phyloP scores from a whole-genome alignment of 2,113 vertebrate genomes.

The Myrmecobius fasciatus region DNA sequence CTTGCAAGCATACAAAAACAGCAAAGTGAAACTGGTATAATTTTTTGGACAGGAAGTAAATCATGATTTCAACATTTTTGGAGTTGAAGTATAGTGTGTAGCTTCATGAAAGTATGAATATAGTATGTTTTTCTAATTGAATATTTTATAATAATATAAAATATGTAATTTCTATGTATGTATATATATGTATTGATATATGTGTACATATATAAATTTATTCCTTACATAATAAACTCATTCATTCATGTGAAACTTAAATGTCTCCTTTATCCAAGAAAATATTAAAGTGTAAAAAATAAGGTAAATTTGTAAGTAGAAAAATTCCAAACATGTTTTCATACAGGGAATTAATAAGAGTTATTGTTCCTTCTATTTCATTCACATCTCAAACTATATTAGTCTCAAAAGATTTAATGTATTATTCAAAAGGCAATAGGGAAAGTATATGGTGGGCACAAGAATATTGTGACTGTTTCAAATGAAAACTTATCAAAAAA shows the following conservation, averaged over 20 bases:
- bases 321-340: background rate
- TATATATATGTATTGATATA: too few relatives aligned
- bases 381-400: background rate
- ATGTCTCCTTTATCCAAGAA: background rate
- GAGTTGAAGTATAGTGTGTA: background rate
- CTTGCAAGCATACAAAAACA: background rate
- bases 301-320: background rate
- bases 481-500: background rate
- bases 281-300: background rate
- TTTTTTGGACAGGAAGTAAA: background rate
- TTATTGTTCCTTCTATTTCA: background rate
- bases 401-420: background rate
- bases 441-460: background rate
- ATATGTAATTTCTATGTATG: background rate
- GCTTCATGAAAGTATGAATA: background rate
- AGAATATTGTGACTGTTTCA: background rate
- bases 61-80: background rate
- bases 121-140: background rate
- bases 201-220: slow-evolving; percentile 2
- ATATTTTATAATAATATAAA: background rate
- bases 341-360: background rate
- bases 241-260: background rate
- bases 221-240: background rate
- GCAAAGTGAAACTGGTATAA: background rate
- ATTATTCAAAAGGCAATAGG: background rate